Percentiles rank a stretch among this genome's conserved stretches.
These are phyloP conservation scores for Nebria ingens DNA, from an alignment of 1,140 invertebrate genomes.

Conservation along the genomic window DNA sequence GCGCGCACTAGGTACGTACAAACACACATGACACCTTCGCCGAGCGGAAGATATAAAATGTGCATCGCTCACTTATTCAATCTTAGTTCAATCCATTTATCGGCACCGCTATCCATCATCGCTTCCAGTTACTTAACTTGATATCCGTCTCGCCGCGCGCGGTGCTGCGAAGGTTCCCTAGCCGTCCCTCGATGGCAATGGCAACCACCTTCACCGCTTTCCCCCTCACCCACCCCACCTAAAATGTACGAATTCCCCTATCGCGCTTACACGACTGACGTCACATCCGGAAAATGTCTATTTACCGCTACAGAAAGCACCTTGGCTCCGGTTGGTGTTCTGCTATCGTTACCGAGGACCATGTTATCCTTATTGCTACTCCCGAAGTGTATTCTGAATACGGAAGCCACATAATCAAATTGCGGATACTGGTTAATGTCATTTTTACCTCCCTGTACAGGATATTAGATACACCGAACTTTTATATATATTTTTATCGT, in stretches of 20 bases:
- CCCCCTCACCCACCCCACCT: background rate
- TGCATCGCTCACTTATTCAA: slow-evolving; percentile 8
- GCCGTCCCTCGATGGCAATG: background rate
- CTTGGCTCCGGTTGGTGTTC: too few species aligned
- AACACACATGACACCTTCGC: background rate
- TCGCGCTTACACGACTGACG: background rate
- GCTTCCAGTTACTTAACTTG: slow-evolving; percentile 8
- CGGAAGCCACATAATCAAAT: too few species aligned
- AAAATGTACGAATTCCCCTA: background rate
- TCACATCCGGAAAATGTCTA: background rate
- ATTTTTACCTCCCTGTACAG: too few species aligned
- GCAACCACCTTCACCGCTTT: too few species aligned
- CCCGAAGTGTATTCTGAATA: too few species aligned
- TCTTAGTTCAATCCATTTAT: slow-evolving; percentile 9
- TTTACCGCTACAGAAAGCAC: background rate
- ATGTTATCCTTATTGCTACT: too few species aligned
- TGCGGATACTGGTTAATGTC: too few species aligned
- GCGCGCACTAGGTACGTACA: too few species aligned
- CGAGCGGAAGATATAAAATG: slow-evolving; percentile 5
- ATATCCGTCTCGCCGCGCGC: background rate
- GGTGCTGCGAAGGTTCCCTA: background rate
- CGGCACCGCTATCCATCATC: slow-evolving; percentile 3
- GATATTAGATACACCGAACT: too few species aligned
- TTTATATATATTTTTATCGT: too few species aligned
- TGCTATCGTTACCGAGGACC: too few species aligned